Evolutionary conservation across 2,113 vertebrate species (phyloP), one percentile per base, ranked within the genome.

Genomic region (Semnornis frantzii): DNA sequence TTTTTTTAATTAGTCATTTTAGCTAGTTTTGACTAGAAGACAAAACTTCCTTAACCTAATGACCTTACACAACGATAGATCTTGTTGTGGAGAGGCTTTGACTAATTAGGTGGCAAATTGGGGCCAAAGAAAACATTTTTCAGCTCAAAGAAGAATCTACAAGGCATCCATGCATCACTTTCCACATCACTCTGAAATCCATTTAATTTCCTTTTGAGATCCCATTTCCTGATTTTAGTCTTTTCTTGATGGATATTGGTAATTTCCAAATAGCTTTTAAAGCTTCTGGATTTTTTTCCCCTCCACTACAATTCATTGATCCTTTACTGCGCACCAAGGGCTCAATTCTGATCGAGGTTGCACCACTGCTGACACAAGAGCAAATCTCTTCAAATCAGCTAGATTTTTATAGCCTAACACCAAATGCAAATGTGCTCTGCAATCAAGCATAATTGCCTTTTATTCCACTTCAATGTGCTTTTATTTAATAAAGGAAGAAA

Each of bases 131-230:
- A 90, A 80, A 58, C 57, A 52, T 78, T 86, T 71, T 82, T 87
- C 71, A 80, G 14, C 72, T 71, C 34, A 48, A 33, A 82, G 59
- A 62, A 89, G 75, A 87, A 71, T 18, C 7, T 54, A n/a, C 3
- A 3, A 82, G 46, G 82, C 75, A 52, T 37, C 74, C 33, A 85
- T 87, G 46, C 16, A 76, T 92, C 78, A 39, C 28, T 37, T 68
- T 37, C 1, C 1, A 37, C 75, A 78, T 77, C 2, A 1, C 25
- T 66, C 81, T 70, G 46, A 77, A 89, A 92, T 73, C 60, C 79
- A 94, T 89, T 96, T 87, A 57, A 92, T 94, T 89, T 31, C n/a
- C 23, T 85, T 89, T 95, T 89, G 80, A 57, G 46, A 73, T 52
- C 46, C 57, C 34, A 63, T 85, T 96, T 84, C 2, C 18, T 71